phyloP scores from a whole-genome alignment of 2,113 vertebrate species.

The Meriones unguiculatus region DNA sequence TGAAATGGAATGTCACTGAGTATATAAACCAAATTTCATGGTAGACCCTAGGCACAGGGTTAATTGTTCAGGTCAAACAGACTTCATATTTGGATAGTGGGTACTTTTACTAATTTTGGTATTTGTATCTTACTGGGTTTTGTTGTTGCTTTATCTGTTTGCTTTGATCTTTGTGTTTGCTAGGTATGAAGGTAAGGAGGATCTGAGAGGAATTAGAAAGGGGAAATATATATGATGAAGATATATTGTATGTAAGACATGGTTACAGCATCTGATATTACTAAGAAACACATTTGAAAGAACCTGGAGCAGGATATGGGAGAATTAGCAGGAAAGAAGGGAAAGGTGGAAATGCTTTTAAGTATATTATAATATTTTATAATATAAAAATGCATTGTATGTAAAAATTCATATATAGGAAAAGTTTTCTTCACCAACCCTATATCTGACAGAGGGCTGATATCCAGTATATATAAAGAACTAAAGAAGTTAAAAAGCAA shows the following conservation, averaged over 20 bases:
- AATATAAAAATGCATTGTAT: neutral
- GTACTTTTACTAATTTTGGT: neutral
- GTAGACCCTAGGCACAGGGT: neutral
- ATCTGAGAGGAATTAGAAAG: neutral
- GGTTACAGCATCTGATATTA: neutral
- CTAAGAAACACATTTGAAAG: too few species aligned
- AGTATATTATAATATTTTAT: neutral
- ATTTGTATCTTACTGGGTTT: neutral
- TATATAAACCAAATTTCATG: neutral
- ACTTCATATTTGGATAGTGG: accelerated
- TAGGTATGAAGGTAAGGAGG: neutral
- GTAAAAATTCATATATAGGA: too few species aligned
- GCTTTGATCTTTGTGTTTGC: neutral
- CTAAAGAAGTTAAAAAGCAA: too few species aligned
- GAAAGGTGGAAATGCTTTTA: neutral
- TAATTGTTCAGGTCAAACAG: neutral
- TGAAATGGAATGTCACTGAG: neutral
- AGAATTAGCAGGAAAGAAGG: neutral
- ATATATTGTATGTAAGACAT: neutral
- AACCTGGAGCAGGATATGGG: neutral
- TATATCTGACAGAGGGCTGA: too few species aligned
- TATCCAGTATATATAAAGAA: too few species aligned
- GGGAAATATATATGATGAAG: neutral
- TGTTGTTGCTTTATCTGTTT: neutral
- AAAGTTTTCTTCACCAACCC: neutral